A percentile compares a stretch with the other conserved stretches of the same genome.
Conservation (phyloP, 2,113 vertebrate genomes). For the Cranoglanis bouderius region DNA sequence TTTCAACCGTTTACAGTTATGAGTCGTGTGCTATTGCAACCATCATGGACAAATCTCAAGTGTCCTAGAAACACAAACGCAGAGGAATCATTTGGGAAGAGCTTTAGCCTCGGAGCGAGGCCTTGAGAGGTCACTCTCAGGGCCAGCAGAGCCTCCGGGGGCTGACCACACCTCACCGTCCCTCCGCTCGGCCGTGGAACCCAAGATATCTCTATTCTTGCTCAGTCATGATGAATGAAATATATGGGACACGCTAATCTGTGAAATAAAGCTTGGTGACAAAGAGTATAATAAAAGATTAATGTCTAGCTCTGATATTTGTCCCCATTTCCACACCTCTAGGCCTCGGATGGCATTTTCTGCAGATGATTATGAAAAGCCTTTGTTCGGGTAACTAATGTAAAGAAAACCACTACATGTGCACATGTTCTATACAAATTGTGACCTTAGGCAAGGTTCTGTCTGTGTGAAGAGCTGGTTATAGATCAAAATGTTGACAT, state of each 20-base stretch:
- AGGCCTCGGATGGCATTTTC: slow-evolving; percentile 6
- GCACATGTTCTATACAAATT: not conserved
- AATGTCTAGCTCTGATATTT: slow-evolving; percentile 60
- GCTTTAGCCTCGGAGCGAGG: not conserved
- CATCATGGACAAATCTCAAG: not conserved
- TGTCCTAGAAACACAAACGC: slow-evolving; percentile 7
- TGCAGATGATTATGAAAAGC: not conserved
- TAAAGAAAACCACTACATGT: not conserved
- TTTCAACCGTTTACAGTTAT: not conserved
- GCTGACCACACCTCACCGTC: slow-evolving; percentile 40
- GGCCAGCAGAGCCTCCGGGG: slow-evolving; percentile 5
- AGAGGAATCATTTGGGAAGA: not conserved
- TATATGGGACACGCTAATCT: slow-evolving; percentile 54
- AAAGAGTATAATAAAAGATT: slow-evolving; percentile 49
- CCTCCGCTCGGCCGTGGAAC: slow-evolving; percentile 47
- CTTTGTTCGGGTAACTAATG: not conserved
- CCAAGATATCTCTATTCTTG: slow-evolving; percentile 53
- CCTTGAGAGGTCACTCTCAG: not conserved
- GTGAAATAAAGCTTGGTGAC: slow-evolving; percentile 47
- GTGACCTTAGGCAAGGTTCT: not conserved
- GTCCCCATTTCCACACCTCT: slow-evolving; percentile 69
- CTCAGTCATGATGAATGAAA: slow-evolving; percentile 50
- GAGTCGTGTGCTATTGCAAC: not conserved
- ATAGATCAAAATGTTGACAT: not conserved
- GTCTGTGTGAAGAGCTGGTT: not conserved